Base-by-base conservation (phyloP, 2,113 vertebrate species). In the Guaruba guarouba region DNA sequence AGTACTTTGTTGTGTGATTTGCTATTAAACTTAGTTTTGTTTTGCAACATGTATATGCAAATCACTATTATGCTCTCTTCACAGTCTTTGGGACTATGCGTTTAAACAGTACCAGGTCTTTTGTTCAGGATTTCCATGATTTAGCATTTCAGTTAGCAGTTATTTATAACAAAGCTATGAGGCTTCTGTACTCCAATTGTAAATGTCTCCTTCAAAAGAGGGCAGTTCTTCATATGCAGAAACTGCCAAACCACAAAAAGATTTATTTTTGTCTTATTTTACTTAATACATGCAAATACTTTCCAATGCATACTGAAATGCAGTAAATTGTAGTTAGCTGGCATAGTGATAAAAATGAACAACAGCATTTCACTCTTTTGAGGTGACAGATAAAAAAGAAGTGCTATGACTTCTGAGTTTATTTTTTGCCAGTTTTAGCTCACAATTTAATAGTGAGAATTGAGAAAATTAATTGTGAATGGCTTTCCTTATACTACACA, bases 51-150 rank as follows among this genome's bases (percentile, higher is more conserved):
- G 28, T 12, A 5, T 61, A 88, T 68, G 31, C 35, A 92, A 82
- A 66, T 90, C 55, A 79, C 61, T 48, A 81, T 76, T 90, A 54
- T 67, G 39, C 9, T 81, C 16, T 90, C 28, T 78, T 41, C 51
- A 82, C 9, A 17, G 2, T 69, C 19, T 94, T 85, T 82, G 35
- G 29, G 51, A 85, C n/a, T 57, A 70, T 15, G 33, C 11, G 31
- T 70, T 76, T 90, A 51, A 59, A 64, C 20, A 43, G 57, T 39
- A 75, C 8, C 33, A 86, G 62, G 92, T 51, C 41, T 73, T 89
- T 95, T 86, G 44, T 86, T 88, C 88, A 76, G 44, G 55, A 95
- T 86, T 94, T 70, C 67, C 54, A 73, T 25, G 67, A 95, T 39
- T 70, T 67, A 93, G 48, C 80, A 88, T 88, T 88, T 95, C 84